A percentile compares a stretch with the other conserved stretches of the same genome.
Evolutionary conservation across 2,113 vertebrate genomes (phyloP).

Genomic region (Apeltes quadracus): DNA sequence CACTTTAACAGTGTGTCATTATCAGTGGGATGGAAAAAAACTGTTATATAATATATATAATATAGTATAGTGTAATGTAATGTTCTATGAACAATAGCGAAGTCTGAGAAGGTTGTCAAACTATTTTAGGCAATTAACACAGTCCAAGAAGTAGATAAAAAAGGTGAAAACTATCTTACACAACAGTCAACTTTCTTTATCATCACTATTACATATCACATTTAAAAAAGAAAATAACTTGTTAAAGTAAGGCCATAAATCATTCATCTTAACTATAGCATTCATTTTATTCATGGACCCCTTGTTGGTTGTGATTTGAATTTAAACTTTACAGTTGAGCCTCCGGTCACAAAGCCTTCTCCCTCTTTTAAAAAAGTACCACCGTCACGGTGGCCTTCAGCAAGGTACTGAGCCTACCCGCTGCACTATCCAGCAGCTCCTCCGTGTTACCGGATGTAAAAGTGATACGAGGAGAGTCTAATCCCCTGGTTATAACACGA

Average conservation of each 20-base stretch:
- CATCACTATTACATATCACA: background rate
- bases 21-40: background rate
- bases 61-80: background rate
- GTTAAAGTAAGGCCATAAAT: background rate
- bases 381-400: background rate
- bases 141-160: background rate
- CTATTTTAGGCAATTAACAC: background rate
- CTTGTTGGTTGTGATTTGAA: background rate
- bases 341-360: background rate
- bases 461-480: background rate
- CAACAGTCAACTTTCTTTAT: background rate
- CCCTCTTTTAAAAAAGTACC: background rate
- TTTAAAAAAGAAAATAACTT: background rate
- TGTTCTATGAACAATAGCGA: background rate
- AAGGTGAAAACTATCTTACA: background rate
- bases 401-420: background rate
- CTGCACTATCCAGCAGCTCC: background rate
- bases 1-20: background rate
- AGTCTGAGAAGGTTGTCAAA: background rate
- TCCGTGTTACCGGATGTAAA: slow-evolving; percentile 14
- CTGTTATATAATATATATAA: too few relatives aligned
- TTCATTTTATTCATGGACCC: background rate
- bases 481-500: slow-evolving; percentile 2
- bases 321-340: background rate
- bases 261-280: background rate